A percentile compares a stretch with the other conserved stretches of the same genome.
These are phyloP conservation scores for Venturia canescens DNA, from an alignment of 1,140 invertebrate genomes.

Conservation along the genomic window DNA sequence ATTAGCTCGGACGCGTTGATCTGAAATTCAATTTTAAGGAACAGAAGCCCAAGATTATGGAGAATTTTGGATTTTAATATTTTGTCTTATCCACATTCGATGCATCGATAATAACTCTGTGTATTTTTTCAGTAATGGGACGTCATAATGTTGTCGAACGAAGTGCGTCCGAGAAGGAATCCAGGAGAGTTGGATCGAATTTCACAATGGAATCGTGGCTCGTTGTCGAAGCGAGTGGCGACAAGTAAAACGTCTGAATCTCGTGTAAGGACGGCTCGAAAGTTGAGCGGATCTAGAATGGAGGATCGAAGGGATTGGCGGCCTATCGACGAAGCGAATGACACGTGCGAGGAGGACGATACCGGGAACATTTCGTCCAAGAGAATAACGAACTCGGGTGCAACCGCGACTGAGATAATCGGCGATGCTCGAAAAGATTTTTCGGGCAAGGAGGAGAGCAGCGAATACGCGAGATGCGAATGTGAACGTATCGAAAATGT, in stretches of 20 bases:
- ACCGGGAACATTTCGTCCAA: neutral
- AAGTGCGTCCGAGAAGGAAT: constrained; percentile 49
- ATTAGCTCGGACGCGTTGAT: no score
- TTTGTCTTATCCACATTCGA: no score
- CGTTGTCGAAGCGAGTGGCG: constrained; percentile 15
- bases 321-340: neutral
- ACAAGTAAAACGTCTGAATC: constrained; percentile 31
- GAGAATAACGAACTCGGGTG: neutral
- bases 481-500: constrained; percentile 1
- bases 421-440: neutral
- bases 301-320: neutral
- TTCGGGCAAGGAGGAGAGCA: neutral
- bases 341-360: neutral
- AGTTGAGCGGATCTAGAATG: neutral
- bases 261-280: constrained; percentile 36
- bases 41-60: no score
- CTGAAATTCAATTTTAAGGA: no score
- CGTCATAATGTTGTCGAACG: constrained; percentile 55
- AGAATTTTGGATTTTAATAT: no score
- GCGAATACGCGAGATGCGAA: neutral
- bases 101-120: no score
- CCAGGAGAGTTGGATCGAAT: constrained; percentile 55
- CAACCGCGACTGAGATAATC: neutral
- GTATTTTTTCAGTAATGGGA: constrained; percentile 62
- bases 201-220: constrained; percentile 13